Percentiles rank a stretch among this genome's conserved stretches.
Conservation (phyloP, 2,888 invertebrate genomes). For the Liopterus haemorrhoidalis region DNA sequence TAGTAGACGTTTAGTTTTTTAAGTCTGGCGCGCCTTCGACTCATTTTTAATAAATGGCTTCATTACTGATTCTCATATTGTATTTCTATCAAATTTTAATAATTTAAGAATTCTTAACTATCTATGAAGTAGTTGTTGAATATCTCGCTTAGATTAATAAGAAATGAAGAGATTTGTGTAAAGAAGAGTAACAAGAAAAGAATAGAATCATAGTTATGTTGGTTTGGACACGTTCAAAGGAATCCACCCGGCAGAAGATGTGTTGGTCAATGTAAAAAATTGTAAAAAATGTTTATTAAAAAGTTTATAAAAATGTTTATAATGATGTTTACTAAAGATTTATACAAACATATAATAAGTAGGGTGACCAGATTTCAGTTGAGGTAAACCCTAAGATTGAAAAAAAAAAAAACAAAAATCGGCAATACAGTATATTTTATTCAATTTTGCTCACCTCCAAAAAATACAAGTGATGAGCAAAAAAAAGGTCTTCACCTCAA, state of each 20-base stretch:
- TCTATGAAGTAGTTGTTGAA: neutral
- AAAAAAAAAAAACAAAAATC: too few relatives aligned
- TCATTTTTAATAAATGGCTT: constrained; percentile 15
- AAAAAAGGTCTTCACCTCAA: too few relatives aligned
- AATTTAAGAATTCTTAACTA: neutral
- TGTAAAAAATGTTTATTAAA: neutral
- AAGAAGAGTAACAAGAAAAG: neutral
- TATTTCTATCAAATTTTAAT: neutral
- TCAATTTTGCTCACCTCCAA: too few relatives aligned
- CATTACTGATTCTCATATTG: neutral
- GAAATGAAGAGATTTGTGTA: neutral
- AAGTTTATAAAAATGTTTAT: too few relatives aligned
- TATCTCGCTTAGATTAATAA: neutral
- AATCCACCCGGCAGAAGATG: neutral
- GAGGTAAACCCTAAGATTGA: too few relatives aligned
- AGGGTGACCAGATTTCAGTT: too few relatives aligned
- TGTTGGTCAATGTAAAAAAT: neutral
- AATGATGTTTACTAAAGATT: too few relatives aligned
- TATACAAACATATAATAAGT: too few relatives aligned
- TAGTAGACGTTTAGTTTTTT: constrained; percentile 2
- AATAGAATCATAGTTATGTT: neutral
- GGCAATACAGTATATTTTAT: too few relatives aligned
- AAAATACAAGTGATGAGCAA: too few relatives aligned
- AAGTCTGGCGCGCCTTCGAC: neutral
- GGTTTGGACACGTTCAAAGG: neutral